Evolutionary conservation across 2,888 invertebrate genomes (phyloP).

Genomic region (Mythimna impura): DNA sequence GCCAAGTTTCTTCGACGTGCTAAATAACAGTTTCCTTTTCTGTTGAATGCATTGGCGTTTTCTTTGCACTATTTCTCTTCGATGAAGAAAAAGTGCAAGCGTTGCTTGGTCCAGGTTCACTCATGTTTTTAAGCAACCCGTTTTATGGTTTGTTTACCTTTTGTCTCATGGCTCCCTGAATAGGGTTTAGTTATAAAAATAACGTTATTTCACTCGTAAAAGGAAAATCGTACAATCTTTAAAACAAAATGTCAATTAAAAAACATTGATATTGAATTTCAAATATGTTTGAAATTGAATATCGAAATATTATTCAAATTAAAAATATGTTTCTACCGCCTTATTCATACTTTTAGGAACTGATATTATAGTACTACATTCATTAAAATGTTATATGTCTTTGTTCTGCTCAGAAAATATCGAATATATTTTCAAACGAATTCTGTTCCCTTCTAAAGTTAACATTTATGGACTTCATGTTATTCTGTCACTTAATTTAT

Average conservation of each 20-base stretch:
- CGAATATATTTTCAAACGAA: not conserved
- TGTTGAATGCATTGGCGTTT: no score
- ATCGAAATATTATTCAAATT: not conserved
- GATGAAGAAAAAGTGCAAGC: no score
- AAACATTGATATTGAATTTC: no score
- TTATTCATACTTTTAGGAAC: not conserved
- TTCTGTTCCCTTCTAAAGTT: not conserved
- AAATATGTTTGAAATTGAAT: not conserved
- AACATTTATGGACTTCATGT: conserved; percentile 45
- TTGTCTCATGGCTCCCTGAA: no score
- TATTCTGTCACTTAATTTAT: conserved; percentile 50
- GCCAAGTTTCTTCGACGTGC: no score
- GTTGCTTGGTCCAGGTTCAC: no score
- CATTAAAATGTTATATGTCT: not conserved
- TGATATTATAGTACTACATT: not conserved
- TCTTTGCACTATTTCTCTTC: no score
- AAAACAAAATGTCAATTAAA: not conserved
- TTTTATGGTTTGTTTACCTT: no score
- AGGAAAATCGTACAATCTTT: not conserved
- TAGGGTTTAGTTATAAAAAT: conserved; percentile 6
- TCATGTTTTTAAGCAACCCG: no score
- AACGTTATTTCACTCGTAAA: not conserved
- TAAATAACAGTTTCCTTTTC: no score
- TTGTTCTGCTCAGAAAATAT: not conserved
- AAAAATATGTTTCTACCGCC: not conserved